Evolutionary conservation across 2,113 vertebrate species (phyloP), one percentile per base, ranked within the genome.

Genomic region (Seriola dumerili): DNA sequence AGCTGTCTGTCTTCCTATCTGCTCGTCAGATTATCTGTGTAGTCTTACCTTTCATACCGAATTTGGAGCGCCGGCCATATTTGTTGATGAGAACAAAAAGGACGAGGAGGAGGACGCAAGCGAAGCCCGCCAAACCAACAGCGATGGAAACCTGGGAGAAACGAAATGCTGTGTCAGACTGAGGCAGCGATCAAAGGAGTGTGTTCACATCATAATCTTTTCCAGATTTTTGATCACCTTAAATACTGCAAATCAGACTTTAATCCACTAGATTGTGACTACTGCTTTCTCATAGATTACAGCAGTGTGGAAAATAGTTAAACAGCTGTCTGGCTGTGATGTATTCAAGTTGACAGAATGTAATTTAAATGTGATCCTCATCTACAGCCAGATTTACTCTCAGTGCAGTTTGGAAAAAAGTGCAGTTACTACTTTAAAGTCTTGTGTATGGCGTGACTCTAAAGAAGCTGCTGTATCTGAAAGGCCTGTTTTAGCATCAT

Each of bases 11-110:
- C 58, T 65, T 78, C 44, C 34, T 46, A 62, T 83, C 57, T 59
- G 73, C 23, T 34, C 0, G 25, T 65, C 59, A 76, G 74, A 10
- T 44, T 65, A 50, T 88, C 40, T 74, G 66, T 66, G 67, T 25
- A 61, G 76, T 90, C 94, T 92, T 96, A 99, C 98, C 98, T 97
- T 99, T 99, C 97, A 99, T 99, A 76, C 97, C 98, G 84, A 98
- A 99, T 91, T 99, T 99, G 91, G 97, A 99, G 72, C 97, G 96
- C 2, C 97, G 95, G 72, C 98, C 98, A 2, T 99, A 99, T 90
- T 99, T 99, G 96, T 99, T 99, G 96, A 99, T 99, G 94, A 99
- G 97, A 85, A 99, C 96, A 79, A 99, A 99, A 76, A 99, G 96
- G 78, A 98, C 95, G 70, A 99, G 96, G 88, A 99, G 94, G 69